Conservation (phyloP, 2,888 invertebrate species). For the Diplazon laetatorius region DNA sequence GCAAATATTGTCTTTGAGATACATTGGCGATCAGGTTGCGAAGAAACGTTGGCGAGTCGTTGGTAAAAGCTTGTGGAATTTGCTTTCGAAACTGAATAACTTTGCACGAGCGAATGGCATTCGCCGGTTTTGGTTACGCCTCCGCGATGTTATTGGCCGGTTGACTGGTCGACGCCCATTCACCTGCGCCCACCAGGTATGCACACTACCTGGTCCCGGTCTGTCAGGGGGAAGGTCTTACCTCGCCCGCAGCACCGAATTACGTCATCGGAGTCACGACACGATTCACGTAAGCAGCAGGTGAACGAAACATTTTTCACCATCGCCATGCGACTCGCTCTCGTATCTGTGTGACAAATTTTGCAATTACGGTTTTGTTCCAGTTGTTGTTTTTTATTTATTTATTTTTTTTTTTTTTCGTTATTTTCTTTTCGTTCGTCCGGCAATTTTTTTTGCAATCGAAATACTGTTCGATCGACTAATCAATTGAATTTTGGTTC, state of each 20-base stretch:
- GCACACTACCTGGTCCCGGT: slow-evolving; percentile 48
- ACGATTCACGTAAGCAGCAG: slow-evolving; percentile 69
- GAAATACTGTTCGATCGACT: too few relatives aligned
- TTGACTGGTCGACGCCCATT: slow-evolving; percentile 77
- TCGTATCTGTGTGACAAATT: slow-evolving; percentile 51
- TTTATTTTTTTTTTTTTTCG: background rate
- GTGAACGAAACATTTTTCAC: slow-evolving; percentile 67
- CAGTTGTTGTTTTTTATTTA: background rate
- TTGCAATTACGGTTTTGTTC: slow-evolving; percentile 3
- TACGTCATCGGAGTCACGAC: slow-evolving; percentile 78
- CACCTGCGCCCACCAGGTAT: slow-evolving; percentile 76
- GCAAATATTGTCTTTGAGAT: too few relatives aligned
- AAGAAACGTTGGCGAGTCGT: slow-evolving; percentile 54
- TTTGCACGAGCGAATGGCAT: slow-evolving; percentile 76
- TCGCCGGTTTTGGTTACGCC: slow-evolving; percentile 78
- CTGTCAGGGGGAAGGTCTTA: slow-evolving; percentile 71
- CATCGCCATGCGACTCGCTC: slow-evolving; percentile 24
- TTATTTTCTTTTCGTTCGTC: slow-evolving; percentile 6
- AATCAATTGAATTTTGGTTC: too few relatives aligned
- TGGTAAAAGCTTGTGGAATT: slow-evolving; percentile 39
- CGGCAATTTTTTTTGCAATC: background rate
- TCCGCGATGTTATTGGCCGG: slow-evolving; percentile 78
- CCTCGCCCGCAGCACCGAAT: slow-evolving; percentile 67
- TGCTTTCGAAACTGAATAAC: slow-evolving; percentile 69
- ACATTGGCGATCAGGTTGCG: slow-evolving; percentile 60